Percentiles rank a stretch among this genome's conserved stretches.
Evolutionary conservation across 1,140 invertebrate species (phyloP).

Genomic region (Muscidifurax raptorellus): DNA sequence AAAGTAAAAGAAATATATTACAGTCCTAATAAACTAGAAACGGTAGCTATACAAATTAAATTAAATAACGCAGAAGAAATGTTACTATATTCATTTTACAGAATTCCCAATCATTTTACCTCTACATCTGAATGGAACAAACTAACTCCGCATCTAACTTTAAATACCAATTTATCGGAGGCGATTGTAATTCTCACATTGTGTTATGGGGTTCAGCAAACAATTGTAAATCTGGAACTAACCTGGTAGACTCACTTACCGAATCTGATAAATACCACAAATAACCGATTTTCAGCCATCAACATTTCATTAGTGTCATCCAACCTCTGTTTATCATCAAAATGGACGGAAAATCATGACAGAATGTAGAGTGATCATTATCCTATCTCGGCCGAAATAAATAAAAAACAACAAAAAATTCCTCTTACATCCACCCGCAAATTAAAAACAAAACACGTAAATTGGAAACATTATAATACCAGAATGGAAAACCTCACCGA

Average conservation of each 20-base stretch:
- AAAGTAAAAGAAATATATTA: background rate
- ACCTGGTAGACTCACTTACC: background rate
- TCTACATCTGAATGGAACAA: background rate
- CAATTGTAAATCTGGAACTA: background rate
- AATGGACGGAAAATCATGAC: background rate
- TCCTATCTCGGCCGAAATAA: background rate
- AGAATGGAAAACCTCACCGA: background rate
- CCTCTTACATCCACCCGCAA: background rate
- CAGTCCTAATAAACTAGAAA: background rate
- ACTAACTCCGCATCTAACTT: background rate
- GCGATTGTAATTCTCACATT: background rate
- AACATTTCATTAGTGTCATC: background rate
- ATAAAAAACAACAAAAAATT: background rate
- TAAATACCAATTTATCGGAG: background rate
- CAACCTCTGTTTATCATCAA: background rate
- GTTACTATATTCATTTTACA: background rate
- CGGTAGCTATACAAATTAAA: background rate
- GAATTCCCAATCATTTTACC: background rate
- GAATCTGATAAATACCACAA: background rate
- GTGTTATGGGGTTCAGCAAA: background rate
- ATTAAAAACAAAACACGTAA: background rate
- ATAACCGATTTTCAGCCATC: background rate
- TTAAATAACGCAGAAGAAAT: background rate
- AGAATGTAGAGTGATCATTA: background rate
- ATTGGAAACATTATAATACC: background rate